Evolutionary conservation across 2,113 vertebrate species (phyloP), one percentile per base, ranked within the genome.

Genomic region (Oxyruncus cristatus): DNA sequence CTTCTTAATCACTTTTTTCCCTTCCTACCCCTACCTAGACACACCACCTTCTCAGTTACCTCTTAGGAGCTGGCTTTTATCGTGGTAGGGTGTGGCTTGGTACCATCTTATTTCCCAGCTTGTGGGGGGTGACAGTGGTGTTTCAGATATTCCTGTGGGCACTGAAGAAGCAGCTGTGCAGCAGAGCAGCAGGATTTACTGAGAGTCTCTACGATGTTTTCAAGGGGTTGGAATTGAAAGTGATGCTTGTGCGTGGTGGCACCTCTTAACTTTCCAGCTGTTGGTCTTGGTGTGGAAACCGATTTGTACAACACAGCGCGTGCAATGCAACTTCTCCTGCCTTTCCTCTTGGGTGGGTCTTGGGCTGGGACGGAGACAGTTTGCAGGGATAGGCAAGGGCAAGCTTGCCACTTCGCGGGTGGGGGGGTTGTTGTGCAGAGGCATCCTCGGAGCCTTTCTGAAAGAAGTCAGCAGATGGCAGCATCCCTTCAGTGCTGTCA

Each of bases 391-490:
- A 15, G 49, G 53, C 23, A 37, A n/a, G 4, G 13, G 21, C 39
- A 53, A 35, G 33, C 21, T 46, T 33, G 63, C n/a, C 17, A 12
- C 11, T 30, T 14, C n/a, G n/a, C n/a, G n/a, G n/a, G n/a, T 0
- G 1, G 23, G 3, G 26, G 55, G 11, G 47, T 37, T 0, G 4
- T 14, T 70, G 46, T 20, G 35, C 1, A 2, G 52, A 50, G 50
- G 46, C 28, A 50, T 46, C 27, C 47, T 58, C 30, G 68, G 20
- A 59, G 68, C 52, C 15, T 83, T 85, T 39, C 55, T 44, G 42
- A 41, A 19, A 1, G 1, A 63, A 63, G 77, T 70, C 96, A 67
- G 92, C 84, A 97, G 96, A 83, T 89, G 96, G 97, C 96, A 95
- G 88, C 85, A 94, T 66, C 66, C 24, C 50, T 41, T 66, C 37